Percentiles rank a stretch among this genome's conserved stretches.
Evolutionary conservation across 2,113 vertebrate species (phyloP).

Genomic region (Taxidea taxus): DNA sequence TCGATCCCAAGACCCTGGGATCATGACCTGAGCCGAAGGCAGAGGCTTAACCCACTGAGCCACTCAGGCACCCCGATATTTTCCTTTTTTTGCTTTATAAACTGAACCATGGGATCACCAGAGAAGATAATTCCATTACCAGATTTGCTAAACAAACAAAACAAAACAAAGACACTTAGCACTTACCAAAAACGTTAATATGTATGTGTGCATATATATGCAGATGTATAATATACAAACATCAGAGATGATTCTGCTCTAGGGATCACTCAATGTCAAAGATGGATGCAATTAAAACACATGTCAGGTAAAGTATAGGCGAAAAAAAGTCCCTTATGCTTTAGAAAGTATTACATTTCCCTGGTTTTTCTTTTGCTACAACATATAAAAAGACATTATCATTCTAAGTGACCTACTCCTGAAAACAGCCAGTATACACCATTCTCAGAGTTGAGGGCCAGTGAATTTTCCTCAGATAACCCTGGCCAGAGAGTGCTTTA

Average conservation of each 20-base stretch:
- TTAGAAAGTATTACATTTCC: conserved; percentile 3
- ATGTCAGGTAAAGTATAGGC: neutral
- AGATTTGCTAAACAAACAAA: neutral
- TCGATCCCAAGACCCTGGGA: too few species aligned
- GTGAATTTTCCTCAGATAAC: neutral
- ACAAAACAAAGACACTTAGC: neutral
- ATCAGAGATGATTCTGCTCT: neutral
- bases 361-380: neutral
- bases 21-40: too few species aligned
- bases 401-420: neutral
- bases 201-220: neutral
- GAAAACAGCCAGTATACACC: neutral
- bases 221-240: neutral
- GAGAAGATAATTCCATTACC: neutral
- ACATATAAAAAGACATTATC: neutral
- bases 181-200: neutral
- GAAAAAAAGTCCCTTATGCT: neutral
- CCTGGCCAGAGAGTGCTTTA: neutral
- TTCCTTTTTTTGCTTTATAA: conserved; percentile 19
- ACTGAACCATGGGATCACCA: neutral
- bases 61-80: neutral
- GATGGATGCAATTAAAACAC: neutral
- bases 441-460: neutral
- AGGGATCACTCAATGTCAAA: neutral
- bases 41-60: too few species aligned